phyloP scores from a whole-genome alignment of 2,797 vertebrate species.

The Crocidura indochinensis region DNA sequence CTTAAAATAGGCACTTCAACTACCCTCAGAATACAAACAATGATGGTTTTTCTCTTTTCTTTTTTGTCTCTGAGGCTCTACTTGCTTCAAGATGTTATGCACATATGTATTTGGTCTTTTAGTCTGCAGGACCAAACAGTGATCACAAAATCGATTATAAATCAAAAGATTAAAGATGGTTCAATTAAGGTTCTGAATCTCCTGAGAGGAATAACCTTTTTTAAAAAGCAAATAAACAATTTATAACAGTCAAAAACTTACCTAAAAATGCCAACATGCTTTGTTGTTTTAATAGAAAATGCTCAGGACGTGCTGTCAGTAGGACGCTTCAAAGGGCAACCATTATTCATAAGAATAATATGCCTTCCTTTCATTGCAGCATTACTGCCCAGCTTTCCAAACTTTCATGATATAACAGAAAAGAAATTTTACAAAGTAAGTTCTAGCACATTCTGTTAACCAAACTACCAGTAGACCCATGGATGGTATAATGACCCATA shows the following conservation, averaged over 20 bases:
- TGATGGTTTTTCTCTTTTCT: background rate
- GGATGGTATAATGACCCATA: background rate
- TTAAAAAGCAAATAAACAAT: constrained; percentile 49
- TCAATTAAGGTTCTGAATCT: constrained; percentile 8
- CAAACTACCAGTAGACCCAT: background rate
- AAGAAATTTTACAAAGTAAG: constrained; percentile 9
- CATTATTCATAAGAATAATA: background rate
- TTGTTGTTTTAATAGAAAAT: background rate
- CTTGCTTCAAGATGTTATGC: background rate
- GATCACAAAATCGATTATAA: background rate
- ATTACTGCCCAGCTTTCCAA: background rate
- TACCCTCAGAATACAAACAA: constrained; percentile 22
- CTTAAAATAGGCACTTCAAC: background rate
- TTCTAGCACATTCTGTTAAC: background rate
- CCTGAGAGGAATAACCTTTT: constrained; percentile 25
- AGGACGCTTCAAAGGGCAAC: background rate
- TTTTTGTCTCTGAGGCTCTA: background rate
- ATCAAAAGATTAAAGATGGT: background rate
- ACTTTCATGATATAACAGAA: background rate
- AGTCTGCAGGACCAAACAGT: background rate
- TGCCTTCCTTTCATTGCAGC: background rate
- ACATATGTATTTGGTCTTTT: background rate
- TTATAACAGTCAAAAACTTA: constrained; percentile 50
- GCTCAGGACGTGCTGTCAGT: too few relatives aligned
- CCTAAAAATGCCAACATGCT: background rate